A percentile compares a stretch with the other conserved stretches of the same genome.
Conservation (phyloP, 2,888 invertebrate genomes). For the Hypomecis punctinalis region DNA sequence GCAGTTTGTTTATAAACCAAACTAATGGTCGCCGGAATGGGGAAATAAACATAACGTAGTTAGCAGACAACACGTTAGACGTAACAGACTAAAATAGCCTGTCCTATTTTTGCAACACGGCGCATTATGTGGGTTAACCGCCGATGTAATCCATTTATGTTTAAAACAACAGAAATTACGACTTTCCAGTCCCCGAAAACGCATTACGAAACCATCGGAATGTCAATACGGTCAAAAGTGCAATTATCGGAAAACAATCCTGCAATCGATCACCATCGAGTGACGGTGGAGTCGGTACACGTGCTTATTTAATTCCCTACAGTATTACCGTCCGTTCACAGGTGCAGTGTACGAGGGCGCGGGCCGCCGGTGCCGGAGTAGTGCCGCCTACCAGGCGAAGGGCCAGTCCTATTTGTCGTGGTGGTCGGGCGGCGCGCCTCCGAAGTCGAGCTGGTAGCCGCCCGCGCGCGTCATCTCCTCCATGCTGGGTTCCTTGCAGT, state of each 20-base stretch:
- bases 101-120: conserved; percentile 15
- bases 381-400: conserved; percentile 40
- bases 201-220: conserved; percentile 44
- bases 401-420: conserved; percentile 68
- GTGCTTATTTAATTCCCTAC: no score
- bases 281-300: no score
- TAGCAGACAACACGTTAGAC: conserved; percentile 15
- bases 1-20: conserved; percentile 1
- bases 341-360: conserved; percentile 48
- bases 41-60: conserved; percentile 9
- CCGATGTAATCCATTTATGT: conserved; percentile 15
- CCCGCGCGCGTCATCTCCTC: conserved; percentile 94
- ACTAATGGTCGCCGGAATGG: conserved; percentile 4
- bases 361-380: conserved; percentile 23
- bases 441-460: conserved; percentile 88
- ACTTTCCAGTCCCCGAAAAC: conserved; percentile 15
- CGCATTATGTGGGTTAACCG: conserved; percentile 14
- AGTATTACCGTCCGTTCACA: conserved; percentile 41
- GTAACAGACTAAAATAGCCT: conserved; percentile 15
- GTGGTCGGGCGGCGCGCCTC: conserved; percentile 77
- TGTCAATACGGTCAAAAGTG: conserved; percentile 68
- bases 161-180: conserved; percentile 20
- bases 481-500: conserved; percentile 96
- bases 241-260: conserved; percentile 60
- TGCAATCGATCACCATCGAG: conserved; percentile 43